A percentile compares a stretch with the other conserved stretches of the same genome.
These are phyloP conservation scores for Rhadina sibilatrix DNA, from an alignment of 2,113 vertebrate species.

Conservation along the genomic window DNA sequence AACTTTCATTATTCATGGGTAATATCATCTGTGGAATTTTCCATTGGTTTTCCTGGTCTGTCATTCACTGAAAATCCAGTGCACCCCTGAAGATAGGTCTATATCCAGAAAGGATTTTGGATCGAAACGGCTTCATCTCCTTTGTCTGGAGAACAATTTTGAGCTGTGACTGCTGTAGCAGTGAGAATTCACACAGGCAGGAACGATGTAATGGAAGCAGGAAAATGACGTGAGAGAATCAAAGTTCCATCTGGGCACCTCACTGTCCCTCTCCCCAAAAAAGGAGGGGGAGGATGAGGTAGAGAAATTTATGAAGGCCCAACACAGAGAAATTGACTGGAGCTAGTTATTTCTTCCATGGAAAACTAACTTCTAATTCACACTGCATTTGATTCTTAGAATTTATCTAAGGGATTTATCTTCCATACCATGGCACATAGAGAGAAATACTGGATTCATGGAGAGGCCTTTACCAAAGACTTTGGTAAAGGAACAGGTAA, in stretches of 20 bases:
- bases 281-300: no score
- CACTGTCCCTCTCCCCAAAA: rapidly evolving
- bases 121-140: neutral
- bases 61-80: neutral
- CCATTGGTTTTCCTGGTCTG: neutral
- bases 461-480: neutral
- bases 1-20: neutral
- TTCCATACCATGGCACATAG: neutral
- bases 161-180: neutral
- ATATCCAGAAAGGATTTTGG: neutral
- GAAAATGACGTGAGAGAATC: neutral
- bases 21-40: neutral
- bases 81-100: neutral
- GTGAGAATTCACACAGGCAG: neutral
- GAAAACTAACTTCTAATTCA: neutral
- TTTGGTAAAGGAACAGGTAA: neutral
- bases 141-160: neutral
- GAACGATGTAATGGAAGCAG: neutral
- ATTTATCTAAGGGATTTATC: neutral
- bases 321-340: neutral
- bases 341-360: neutral
- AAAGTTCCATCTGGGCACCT: neutral
- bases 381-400: neutral
- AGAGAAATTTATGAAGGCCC: neutral
- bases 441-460: neutral